Evolutionary conservation across 2,797 vertebrate genomes (phyloP).

Genomic region (Malacoraja senta): DNA sequence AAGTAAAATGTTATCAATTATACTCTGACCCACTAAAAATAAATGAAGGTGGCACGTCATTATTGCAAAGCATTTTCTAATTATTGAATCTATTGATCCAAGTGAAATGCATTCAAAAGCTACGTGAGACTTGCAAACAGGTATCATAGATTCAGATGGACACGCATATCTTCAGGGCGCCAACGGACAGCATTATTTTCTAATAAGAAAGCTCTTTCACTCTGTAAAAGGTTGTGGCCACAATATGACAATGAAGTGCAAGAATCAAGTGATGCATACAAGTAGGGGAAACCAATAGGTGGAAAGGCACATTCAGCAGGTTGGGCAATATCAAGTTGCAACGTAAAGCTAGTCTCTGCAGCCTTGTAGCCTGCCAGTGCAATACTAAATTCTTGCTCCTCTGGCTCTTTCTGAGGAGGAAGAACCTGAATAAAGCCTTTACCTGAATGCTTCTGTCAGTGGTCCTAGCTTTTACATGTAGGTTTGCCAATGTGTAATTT

Average conservation of each 20-base stretch:
- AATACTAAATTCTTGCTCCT: background rate
- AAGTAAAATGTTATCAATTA: background rate
- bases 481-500: background rate
- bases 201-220: background rate
- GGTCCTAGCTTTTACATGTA: background rate
- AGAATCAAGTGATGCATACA: background rate
- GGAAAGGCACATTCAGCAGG: background rate
- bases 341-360: background rate
- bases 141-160: background rate
- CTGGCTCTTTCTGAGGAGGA: background rate
- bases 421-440: background rate
- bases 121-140: background rate
- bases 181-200: background rate
- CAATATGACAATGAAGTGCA: background rate
- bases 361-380: background rate
- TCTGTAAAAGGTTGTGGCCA: background rate
- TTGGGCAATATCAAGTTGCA: background rate
- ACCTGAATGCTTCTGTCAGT: background rate
- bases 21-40: background rate
- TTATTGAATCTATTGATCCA: background rate
- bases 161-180: background rate
- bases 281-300: background rate
- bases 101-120: background rate
- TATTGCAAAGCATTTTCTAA: background rate
- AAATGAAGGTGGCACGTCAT: background rate